Base-by-base conservation (phyloP, 2,888 invertebrate species). In the Blomia tropicalis region DNA sequence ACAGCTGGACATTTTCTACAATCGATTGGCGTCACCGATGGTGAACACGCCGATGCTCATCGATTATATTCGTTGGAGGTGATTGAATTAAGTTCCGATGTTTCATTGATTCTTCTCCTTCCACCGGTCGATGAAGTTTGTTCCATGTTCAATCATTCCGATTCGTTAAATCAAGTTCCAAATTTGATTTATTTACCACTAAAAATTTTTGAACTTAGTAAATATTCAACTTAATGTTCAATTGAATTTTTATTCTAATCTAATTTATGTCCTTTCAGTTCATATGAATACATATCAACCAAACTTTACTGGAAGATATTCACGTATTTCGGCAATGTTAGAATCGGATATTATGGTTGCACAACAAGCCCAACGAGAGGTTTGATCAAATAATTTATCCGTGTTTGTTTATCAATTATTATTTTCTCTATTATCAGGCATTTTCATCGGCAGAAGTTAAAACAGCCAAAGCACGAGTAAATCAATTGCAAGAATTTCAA, bases 231-330 rank as follows among this genome's bases (percentile, higher is more conserved):
- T 58, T 19, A 29, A 22, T 17, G 17, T 22, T 59, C 30, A 36
- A n/a, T 43, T 65, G 23, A 43, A 17, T 41, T 66, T 3, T n/a
- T 14, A 43, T 66, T 60, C 43, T n/a, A n/a, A n/a, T 3, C 32
- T 17, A 23, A 60, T 32, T 30, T 56, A 67, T 31, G 43, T 11
- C 27, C 4, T 90, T 79, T 85, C 88, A 91, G 88, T 93, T 65
- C 93, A 96, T 73, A 79, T 95, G 66, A 85, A 84, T 71, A 92
- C 95, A 1, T 98, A 96, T 75, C 91, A 93, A 72, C 82, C 82
- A 58, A 85, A 84, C 69, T 85, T 96, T 66, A 83, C 96, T 61
- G 83, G 85, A 70, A 83, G 88, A 72, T 96, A 95, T 76, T 87
- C 91, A 1, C 82, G 89, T 64, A 78, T 96, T 19, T 93, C 92